Conservation (phyloP, 2,797 vertebrate genomes). For the Cygnus olor region DNA sequence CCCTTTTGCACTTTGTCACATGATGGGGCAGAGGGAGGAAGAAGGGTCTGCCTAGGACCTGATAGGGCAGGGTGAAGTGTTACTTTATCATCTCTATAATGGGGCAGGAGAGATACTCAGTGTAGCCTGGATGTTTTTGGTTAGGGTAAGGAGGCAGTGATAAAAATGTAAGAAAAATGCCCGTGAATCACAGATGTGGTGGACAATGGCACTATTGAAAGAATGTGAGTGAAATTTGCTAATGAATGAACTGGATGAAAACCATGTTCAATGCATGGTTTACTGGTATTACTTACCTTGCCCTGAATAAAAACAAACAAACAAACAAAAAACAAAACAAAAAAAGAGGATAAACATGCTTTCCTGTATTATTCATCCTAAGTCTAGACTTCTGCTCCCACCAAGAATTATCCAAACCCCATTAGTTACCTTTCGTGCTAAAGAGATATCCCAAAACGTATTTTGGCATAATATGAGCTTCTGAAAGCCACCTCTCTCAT, state of each 20-base stretch:
- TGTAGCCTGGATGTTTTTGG: fast-evolving
- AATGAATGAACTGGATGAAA: neutral
- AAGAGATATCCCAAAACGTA: neutral
- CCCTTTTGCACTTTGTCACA: neutral
- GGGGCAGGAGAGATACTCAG: neutral
- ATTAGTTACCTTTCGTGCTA: neutral
- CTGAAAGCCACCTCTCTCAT: neutral
- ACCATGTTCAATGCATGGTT: neutral
- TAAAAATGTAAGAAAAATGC: too few relatives aligned
- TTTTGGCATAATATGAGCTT: neutral
- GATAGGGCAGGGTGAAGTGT: neutral
- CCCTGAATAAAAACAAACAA: neutral
- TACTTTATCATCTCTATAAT: neutral
- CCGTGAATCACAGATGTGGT: neutral
- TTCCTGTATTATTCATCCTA: neutral
- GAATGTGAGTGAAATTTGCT: neutral
- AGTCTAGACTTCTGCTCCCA: neutral
- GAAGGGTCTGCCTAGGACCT: neutral
- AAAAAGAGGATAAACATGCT: neutral
- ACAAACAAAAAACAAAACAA: too few relatives aligned
- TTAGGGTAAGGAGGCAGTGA: neutral
- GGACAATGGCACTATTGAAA: neutral
- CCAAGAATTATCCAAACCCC: neutral
- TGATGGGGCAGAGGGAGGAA: neutral
- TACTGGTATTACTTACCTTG: neutral